Percentiles rank a stretch among this genome's conserved stretches.
phyloP scores from a whole-genome alignment of 2,113 vertebrate species.

The Zosterops lateralis region DNA sequence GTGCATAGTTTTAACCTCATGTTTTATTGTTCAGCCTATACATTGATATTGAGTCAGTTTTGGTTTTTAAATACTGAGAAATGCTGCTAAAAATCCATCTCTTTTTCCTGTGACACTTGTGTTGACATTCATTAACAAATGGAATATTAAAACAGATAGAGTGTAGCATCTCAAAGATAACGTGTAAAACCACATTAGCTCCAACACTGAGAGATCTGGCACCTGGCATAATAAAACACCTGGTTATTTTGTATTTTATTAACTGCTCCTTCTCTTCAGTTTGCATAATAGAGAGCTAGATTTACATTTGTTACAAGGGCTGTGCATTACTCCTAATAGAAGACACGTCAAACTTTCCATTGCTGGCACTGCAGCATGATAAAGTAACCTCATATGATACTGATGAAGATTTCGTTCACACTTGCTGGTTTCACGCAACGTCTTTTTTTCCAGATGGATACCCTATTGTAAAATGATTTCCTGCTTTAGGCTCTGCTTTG shows the following conservation, averaged over 20 bases:
- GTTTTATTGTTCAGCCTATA: not conserved
- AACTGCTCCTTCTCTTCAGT: slow-evolving; percentile 67
- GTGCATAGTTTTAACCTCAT: not conserved
- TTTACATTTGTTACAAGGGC: slow-evolving; percentile 67
- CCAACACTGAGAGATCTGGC: slow-evolving; percentile 1
- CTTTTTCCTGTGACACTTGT: not conserved
- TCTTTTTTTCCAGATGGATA: slow-evolving; percentile 81
- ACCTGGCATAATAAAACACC: slow-evolving; percentile 37
- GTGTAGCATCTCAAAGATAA: not conserved
- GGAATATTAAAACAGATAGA: not conserved
- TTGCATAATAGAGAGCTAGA: slow-evolving; percentile 71
- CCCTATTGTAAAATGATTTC: slow-evolving; percentile 76
- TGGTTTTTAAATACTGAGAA: not conserved
- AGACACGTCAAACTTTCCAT: slow-evolving; percentile 38
- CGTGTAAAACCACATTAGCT: not conserved
- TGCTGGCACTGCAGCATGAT: slow-evolving; percentile 44
- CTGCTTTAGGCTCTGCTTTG: slow-evolving; percentile 69
- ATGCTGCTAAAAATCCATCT: not conserved
- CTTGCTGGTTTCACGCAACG: slow-evolving; percentile 65
- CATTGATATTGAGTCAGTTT: not conserved
- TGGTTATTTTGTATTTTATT: slow-evolving; percentile 70
- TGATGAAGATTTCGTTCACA: slow-evolving; percentile 77
- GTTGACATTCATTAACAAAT: not conserved
- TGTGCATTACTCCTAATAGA: slow-evolving; percentile 69
- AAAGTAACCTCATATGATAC: slow-evolving; percentile 63